phyloP scores from a whole-genome alignment of 1,140 invertebrate species.

The Cecropterus lyciades region DNA sequence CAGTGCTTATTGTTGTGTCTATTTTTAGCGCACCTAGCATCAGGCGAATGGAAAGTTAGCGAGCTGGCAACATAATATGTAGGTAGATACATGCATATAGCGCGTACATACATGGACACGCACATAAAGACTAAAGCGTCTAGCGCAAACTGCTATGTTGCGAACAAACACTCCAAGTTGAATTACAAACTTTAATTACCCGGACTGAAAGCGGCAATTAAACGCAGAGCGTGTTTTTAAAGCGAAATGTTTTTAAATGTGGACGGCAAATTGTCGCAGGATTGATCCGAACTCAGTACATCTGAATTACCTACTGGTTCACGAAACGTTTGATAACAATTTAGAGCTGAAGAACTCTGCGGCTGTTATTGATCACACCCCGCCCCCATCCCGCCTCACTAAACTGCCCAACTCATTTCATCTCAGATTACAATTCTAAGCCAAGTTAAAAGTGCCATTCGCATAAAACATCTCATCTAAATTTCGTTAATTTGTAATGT shows the following conservation, averaged over 20 bases:
- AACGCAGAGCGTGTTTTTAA: too few relatives aligned
- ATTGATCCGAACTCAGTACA: neutral
- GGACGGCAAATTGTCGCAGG: neutral
- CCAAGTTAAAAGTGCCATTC: conserved; percentile 8
- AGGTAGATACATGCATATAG: conserved; percentile 50
- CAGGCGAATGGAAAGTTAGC: conserved; percentile 80
- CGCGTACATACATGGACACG: conserved; percentile 37
- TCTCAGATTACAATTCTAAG: conserved; percentile 11
- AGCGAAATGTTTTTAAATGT: neutral
- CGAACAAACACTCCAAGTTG: neutral
- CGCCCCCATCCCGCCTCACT: conserved; percentile 2
- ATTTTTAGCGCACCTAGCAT: conserved; percentile 75
- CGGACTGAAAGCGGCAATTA: neutral
- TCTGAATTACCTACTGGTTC: conserved; percentile 2
- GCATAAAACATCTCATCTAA: neutral
- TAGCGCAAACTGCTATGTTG: conserved; percentile 17
- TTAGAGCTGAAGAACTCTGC: conserved; percentile 20
- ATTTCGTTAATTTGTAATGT: neutral
- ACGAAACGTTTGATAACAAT: conserved; percentile 8
- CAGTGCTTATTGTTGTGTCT: conserved; percentile 69
- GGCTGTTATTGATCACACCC: conserved; percentile 20
- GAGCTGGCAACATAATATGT: conserved; percentile 71
- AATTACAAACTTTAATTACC: neutral
- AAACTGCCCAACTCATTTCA: conserved; percentile 23
- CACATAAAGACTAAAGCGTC: conserved; percentile 24